Base-by-base conservation (phyloP, 2,113 vertebrate genomes). In the Geothlypis trichas region DNA sequence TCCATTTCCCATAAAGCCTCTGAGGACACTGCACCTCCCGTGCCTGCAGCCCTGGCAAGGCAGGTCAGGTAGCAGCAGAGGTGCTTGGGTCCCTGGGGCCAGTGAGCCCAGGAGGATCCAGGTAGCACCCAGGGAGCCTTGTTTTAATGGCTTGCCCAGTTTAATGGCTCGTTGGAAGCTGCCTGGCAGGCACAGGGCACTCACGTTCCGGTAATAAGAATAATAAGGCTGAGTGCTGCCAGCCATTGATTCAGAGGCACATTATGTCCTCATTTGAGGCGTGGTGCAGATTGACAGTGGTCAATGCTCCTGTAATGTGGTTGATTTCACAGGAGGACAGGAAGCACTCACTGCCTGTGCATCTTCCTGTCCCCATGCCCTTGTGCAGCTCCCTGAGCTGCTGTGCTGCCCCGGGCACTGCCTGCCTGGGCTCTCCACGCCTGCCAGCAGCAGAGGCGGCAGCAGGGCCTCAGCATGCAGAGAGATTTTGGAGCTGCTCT, bases 221-320 rank as follows among this genome's bases (percentile, higher is more conserved):
- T 76, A 90, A 92, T 61, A 77, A 82, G 80, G 66, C 68, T 93
- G 89, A 84, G 84, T 2, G 0, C 59, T 93, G 94, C 95, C 91
- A 96, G 89, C 3, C 0, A 95, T 94, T 95, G 95, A 96, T 95
- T 94, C 41, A 17, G 84, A 63, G 94, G 80, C 67, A 5, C 84
- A 68, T 96, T 96, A 92, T 71, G 72, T 91, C 49, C 89, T 89
- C 79, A 61, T 92, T 75, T 85, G 79, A 95, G 94, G 76, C 14
- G 0, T 23, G 13, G 75, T 1, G 0, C 44, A 23, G 93, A 95
- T 92, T 94, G 82, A 79, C 93, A 84, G 87, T 61, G 92, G 84
- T 89, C 96, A 94, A 7, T 94, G 92, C 89, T 77, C 46, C 30
- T 69, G 54, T 97, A 82, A 91, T 89, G 76, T 28, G 51, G 75